phyloP scores from a whole-genome alignment of 2,888 invertebrate species.

The Synanthedon tipuliformis region DNA sequence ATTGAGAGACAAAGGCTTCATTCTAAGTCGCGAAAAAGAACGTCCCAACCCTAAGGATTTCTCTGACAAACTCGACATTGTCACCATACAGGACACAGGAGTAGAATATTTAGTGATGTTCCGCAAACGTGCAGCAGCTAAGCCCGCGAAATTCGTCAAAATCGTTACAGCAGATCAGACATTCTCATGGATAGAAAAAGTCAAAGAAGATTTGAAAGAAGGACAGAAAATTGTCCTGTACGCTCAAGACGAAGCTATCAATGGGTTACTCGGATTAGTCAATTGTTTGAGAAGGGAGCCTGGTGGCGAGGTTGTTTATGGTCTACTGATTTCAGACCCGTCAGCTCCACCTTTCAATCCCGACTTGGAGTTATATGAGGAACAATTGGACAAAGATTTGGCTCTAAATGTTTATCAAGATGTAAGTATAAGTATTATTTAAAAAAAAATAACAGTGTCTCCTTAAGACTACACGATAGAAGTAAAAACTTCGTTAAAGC shows the following conservation, averaged over 20 bases:
- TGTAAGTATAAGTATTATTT: conserved; percentile 32
- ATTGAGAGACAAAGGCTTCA: conserved; percentile 70
- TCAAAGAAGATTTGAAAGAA: conserved; percentile 49
- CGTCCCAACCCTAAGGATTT: conserved; percentile 51
- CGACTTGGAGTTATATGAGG: conserved; percentile 72
- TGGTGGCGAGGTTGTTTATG: conserved; percentile 74
- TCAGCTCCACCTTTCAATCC: conserved; percentile 76
- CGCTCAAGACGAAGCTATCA: conserved; percentile 74
- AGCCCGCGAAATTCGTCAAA: conserved; percentile 58
- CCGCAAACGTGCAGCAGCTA: conserved; percentile 53
- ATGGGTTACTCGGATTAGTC: conserved; percentile 88
- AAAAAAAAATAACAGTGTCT: neutral
- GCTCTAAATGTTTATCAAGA: conserved; percentile 81
- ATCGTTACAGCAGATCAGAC: conserved; percentile 42
- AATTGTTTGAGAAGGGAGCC: conserved; percentile 88
- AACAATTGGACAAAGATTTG: conserved; percentile 78
- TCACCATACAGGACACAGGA: conserved; percentile 57
- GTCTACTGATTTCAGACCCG: conserved; percentile 73
- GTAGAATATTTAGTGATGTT: conserved; percentile 67
- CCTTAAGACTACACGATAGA: no score
- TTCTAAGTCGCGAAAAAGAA: conserved; percentile 71
- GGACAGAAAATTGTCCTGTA: conserved; percentile 73
- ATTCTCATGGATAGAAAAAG: conserved; percentile 66
- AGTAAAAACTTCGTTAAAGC: no score
- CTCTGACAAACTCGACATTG: conserved; percentile 55